phyloP scores from a whole-genome alignment of 1,140 invertebrate genomes.

The Belonocnema kinseyi region DNA sequence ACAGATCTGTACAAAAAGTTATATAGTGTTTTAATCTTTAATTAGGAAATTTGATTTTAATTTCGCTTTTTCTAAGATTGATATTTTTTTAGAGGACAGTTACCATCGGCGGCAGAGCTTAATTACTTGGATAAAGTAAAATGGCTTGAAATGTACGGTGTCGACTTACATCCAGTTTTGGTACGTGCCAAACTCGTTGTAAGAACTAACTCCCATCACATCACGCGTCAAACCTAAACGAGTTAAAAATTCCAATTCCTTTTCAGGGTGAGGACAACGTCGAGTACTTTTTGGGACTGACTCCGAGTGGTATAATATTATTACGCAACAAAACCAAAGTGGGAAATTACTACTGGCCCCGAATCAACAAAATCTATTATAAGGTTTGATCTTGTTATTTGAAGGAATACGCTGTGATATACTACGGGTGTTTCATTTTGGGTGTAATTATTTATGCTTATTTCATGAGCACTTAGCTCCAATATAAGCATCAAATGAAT shows the following conservation, averaged over 20 bases:
- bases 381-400: conserved; percentile 76
- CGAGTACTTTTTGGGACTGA: conserved; percentile 97
- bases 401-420: neutral
- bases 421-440: too few species aligned
- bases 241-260: conserved; percentile 49
- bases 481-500: too few species aligned
- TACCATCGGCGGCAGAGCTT: conserved; percentile 83
- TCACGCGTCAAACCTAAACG: neutral
- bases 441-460: too few species aligned
- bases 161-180: conserved; percentile 87
- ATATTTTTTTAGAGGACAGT: conserved; percentile 79
- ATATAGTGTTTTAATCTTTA: conserved; percentile 32
- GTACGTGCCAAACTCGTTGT: conserved; percentile 73
- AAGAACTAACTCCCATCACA: conserved; percentile 3
- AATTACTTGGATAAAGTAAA: conserved; percentile 88
- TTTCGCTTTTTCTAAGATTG: conserved; percentile 48
- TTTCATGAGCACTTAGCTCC: too few species aligned
- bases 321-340: conserved; percentile 97
- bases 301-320: conserved; percentile 97
- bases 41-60: conserved; percentile 40
- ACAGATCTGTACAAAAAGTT: too few species aligned
- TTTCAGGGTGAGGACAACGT: conserved; percentile 96
- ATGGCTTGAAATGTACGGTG: conserved; percentile 90
- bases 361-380: conserved; percentile 96
- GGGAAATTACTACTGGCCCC: conserved; percentile 99